Conservation (phyloP, 2,113 vertebrate species). For the Dolichallabes microphthalmus region DNA sequence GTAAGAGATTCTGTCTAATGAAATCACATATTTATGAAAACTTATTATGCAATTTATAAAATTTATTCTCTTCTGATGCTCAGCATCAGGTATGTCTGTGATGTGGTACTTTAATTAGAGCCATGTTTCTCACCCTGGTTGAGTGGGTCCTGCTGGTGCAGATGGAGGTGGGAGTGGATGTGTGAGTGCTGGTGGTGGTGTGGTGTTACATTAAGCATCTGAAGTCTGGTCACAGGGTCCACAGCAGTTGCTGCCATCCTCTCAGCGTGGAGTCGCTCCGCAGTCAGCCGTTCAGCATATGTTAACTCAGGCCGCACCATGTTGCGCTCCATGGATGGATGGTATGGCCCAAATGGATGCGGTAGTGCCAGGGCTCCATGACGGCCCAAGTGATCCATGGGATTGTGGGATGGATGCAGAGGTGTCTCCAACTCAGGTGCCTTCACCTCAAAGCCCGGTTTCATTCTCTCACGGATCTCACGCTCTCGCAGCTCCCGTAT, state of each 20-base stretch:
- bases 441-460: conserved; percentile 96
- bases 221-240: conserved; percentile 88
- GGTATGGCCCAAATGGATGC: conserved; percentile 89
- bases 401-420: conserved; percentile 87
- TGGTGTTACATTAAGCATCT: conserved; percentile 98
- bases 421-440: conserved; percentile 86
- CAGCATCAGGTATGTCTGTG: background rate
- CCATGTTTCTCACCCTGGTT: conserved; percentile 83
- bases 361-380: conserved; percentile 89
- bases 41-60: background rate
- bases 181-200: conserved; percentile 99
- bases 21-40: background rate
- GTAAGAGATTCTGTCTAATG: background rate
- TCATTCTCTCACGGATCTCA: conserved; percentile 94
- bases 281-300: conserved; percentile 93
- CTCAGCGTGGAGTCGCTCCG: conserved; percentile 92
- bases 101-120: background rate
- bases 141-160: conserved; percentile 96
- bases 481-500: conserved; percentile 89
- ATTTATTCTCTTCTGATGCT: background rate
- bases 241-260: conserved; percentile 93
- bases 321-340: conserved; percentile 90
- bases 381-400: conserved; percentile 95
- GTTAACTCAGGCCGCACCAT: conserved; percentile 91
- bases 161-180: conserved; percentile 97